These are phyloP conservation scores for Nymphalis io DNA, from an alignment of 1,140 invertebrate genomes.

Conservation along the genomic window DNA sequence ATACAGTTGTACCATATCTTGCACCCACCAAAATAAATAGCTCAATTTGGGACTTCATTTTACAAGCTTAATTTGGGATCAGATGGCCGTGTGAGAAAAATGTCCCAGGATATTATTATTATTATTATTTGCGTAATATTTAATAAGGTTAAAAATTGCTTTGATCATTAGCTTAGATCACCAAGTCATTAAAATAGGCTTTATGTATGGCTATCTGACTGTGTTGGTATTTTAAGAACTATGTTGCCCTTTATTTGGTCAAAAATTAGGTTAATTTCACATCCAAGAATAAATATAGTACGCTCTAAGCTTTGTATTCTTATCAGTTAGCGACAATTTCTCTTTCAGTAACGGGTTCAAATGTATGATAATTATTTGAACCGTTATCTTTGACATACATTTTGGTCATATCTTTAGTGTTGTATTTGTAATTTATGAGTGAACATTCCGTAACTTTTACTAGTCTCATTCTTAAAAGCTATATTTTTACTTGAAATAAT, in stretches of 20 bases:
- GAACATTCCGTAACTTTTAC: neutral
- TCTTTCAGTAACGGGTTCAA: constrained; percentile 36
- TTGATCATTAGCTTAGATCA: too few relatives aligned
- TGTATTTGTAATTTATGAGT: constrained; percentile 17
- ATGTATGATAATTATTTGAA: constrained; percentile 32
- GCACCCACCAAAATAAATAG: too few relatives aligned
- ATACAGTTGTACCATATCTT: too few relatives aligned
- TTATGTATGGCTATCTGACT: neutral
- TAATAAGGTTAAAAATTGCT: too few relatives aligned
- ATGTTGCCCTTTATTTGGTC: neutral
- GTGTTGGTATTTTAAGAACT: neutral
- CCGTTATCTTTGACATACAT: constrained; percentile 35
- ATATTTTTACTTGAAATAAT: neutral
- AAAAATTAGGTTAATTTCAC: neutral
- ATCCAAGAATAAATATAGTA: constrained; percentile 3
- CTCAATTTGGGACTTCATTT: too few relatives aligned
- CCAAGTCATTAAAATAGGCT: too few relatives aligned
- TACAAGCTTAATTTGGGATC: too few relatives aligned
- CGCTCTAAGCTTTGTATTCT: constrained; percentile 8
- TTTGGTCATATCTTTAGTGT: constrained; percentile 13
- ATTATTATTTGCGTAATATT: too few relatives aligned
- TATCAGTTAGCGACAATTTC: constrained; percentile 31
- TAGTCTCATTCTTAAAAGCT: neutral
- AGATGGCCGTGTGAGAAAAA: too few relatives aligned
- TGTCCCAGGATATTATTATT: too few relatives aligned